Evolutionary conservation across 64 coral and sea anemone genomes (phyloP), one percentile per base, ranked within the genome.

Genomic region (Trachythela sp.): DNA sequence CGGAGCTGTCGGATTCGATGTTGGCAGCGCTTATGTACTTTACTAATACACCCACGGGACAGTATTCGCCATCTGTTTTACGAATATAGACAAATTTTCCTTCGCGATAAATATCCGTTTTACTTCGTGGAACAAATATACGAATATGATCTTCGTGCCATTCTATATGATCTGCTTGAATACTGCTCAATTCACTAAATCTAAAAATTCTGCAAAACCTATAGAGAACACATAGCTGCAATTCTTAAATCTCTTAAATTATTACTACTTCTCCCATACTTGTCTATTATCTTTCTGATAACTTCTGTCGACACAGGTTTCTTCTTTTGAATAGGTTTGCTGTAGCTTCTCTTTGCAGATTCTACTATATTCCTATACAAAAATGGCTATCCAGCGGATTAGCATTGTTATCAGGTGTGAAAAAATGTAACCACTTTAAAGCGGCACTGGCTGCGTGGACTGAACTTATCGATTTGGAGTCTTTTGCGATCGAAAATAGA

Each of bases 61-160:
- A 90, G 24, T 90, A 84, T 35, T 90, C 11, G 9, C 18, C 32
- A 13, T 17, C 29, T 15, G 48, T 14, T 35, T 40, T 56, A 9
- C 20, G 26, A 6, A 86, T 91, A 37, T 86, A 91, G 4, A 91
- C 90, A 48, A 86, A n/a, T 29, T 87, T 91, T n/a, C 90, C 84
- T 75, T 91, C 59, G 0, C 90, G 39, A 75, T 91, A 87, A 35
- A 91, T 34, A 48, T 91, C 90, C 2, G 90, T 91, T 59, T 91
- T 92, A 77, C 40, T 48, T 22, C 37, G 8, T 20, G 85, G 60
- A 0, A 91, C 20, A 13, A 91, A 91, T 36, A 91, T 91, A 27
- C 36, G 35, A 2, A 90, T 86, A 72, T 85, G 84, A 30, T 91
- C 39, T 1, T 64, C 30, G 37, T 86, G 40, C 29, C 70, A 91